A percentile compares a stretch with the other conserved stretches of the same genome.
These are phyloP conservation scores for Nanorana parkeri DNA, from an alignment of 2,113 vertebrate genomes.

Conservation along the genomic window DNA sequence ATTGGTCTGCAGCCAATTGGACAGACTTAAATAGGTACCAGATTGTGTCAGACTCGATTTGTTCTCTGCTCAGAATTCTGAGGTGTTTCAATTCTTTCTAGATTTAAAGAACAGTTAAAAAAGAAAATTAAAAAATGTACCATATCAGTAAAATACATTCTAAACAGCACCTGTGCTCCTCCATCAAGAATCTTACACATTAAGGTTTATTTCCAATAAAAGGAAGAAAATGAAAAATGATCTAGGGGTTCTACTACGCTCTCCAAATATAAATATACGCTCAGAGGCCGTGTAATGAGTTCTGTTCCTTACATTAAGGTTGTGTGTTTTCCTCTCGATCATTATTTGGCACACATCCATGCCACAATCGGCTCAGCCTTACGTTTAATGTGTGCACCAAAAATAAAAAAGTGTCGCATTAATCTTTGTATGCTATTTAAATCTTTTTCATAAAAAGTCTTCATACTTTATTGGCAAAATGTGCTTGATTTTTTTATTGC, in stretches of 20 bases:
- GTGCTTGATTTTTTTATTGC: slow-evolving; percentile 51
- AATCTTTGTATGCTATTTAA: slow-evolving; percentile 59
- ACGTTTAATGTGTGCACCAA: slow-evolving; percentile 56
- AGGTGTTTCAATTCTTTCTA: slow-evolving; percentile 1
- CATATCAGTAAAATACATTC: slow-evolving; percentile 2
- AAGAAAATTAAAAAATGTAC: not conserved
- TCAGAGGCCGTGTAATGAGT: slow-evolving; percentile 47
- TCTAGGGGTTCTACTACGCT: slow-evolving; percentile 51
- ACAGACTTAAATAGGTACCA: slow-evolving; percentile 20
- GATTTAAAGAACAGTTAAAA: not conserved
- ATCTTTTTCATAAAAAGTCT: slow-evolving; percentile 57
- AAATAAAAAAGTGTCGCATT: slow-evolving; percentile 57
- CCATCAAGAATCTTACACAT: slow-evolving; percentile 41
- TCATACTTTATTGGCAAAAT: slow-evolving; percentile 54
- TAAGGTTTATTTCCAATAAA: slow-evolving; percentile 52
- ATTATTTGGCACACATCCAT: slow-evolving; percentile 52
- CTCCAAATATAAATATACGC: slow-evolving; percentile 54
- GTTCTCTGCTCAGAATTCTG: not conserved
- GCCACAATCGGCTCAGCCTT: slow-evolving; percentile 58
- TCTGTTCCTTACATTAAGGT: slow-evolving; percentile 57
- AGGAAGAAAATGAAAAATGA: slow-evolving; percentile 51
- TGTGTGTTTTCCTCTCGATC: slow-evolving; percentile 57
- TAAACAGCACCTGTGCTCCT: slow-evolving; percentile 37
- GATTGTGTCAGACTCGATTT: slow-evolving; percentile 12
- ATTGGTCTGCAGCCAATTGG: not conserved